Percentiles rank a stretch among this genome's conserved stretches.
These are phyloP conservation scores for Cosmopolites sordidus DNA, from an alignment of 2,888 invertebrate species.

Conservation along the genomic window DNA sequence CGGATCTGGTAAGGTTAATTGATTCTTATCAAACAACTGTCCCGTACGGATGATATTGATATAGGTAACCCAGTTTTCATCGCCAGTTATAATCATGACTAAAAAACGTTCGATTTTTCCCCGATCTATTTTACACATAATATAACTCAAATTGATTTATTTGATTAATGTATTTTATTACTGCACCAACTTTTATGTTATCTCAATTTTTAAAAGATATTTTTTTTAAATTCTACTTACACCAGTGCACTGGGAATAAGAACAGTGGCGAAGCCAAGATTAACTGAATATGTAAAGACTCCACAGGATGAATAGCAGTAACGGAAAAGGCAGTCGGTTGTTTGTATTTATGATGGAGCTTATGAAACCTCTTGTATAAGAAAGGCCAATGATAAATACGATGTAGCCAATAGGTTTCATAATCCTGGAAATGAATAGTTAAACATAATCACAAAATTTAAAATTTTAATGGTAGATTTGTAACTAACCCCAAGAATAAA, in stretches of 20 bases:
- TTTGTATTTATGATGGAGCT: slow-evolving; percentile 70
- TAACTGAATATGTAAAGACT: slow-evolving; percentile 62
- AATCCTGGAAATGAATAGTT: slow-evolving; percentile 60
- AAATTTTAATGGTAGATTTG: neutral
- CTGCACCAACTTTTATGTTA: too few relatives aligned
- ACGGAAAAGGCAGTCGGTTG: slow-evolving; percentile 73
- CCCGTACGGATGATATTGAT: too few relatives aligned
- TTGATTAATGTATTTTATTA: too few relatives aligned
- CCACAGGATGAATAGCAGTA: slow-evolving; percentile 69
- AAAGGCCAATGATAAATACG: slow-evolving; percentile 64
- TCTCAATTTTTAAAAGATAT: too few relatives aligned
- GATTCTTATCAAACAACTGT: too few relatives aligned
- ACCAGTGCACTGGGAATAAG: slow-evolving; percentile 61
- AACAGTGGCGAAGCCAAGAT: slow-evolving; percentile 60
- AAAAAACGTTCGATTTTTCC: too few relatives aligned
- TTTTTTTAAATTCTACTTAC: slow-evolving; percentile 50
- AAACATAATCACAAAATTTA: neutral
- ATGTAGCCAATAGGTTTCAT: slow-evolving; percentile 63
- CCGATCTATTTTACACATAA: too few relatives aligned
- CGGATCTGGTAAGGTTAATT: too few relatives aligned
- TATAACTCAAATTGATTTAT: too few relatives aligned
- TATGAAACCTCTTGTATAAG: slow-evolving; percentile 68
- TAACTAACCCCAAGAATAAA: slow-evolving; percentile 58
- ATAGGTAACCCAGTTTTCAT: too few relatives aligned
- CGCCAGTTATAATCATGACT: too few relatives aligned